These are phyloP conservation scores for Pseudorectes ferrugineus DNA, from an alignment of 2,113 vertebrate genomes.

Conservation along the genomic window DNA sequence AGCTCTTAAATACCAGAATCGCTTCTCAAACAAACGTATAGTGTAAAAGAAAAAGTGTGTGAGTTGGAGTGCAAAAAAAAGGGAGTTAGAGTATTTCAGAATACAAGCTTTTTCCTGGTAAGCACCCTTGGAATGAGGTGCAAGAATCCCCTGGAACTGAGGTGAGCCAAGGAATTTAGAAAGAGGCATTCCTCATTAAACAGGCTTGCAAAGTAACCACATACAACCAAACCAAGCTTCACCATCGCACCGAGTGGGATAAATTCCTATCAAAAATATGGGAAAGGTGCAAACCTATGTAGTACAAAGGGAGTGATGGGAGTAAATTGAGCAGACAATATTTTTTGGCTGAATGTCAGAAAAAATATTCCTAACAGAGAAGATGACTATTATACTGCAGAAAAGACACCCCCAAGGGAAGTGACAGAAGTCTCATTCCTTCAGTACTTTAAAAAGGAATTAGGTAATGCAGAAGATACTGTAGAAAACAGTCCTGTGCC, in stretches of 20 bases:
- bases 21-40: background rate
- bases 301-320: background rate
- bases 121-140: background rate
- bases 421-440: background rate
- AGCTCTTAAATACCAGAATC: background rate
- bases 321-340: constrained; percentile 31
- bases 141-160: background rate
- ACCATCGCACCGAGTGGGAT: background rate
- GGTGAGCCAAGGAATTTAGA: background rate
- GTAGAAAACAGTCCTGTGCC: background rate
- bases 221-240: background rate
- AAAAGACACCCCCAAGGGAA: constrained; percentile 8
- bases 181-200: background rate
- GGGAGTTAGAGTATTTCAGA: background rate
- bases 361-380: background rate
- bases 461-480: background rate
- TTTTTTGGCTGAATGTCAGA: constrained; percentile 35
- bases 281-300: background rate
- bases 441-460: background rate
- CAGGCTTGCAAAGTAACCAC: background rate
- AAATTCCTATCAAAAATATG: background rate
- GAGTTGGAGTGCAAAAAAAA: background rate
- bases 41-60: rapidly evolving
- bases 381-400: background rate
- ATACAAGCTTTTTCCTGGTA: background rate